Evolutionary conservation across 1,140 invertebrate species (phyloP), one percentile per base, ranked within the genome.

Genomic region (Leucophenga varia): DNA sequence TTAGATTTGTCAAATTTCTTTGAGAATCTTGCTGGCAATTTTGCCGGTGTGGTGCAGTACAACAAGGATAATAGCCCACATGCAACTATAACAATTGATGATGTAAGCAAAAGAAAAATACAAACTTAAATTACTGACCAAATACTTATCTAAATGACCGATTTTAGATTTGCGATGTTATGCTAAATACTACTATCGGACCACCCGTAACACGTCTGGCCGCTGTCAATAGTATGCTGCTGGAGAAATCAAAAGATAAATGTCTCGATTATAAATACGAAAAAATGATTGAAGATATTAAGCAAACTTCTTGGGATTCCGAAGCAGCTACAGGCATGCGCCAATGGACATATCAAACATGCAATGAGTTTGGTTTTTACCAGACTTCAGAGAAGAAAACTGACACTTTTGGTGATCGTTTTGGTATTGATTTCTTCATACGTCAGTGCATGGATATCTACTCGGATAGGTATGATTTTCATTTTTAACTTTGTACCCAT

Each of bases 331-430:
- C 85, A 75, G 86, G 85, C 71, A 84, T 81, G 49, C 82, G 91
- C 1, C 90, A 93, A 65, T 97, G 93, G 93, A 88, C 82, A n/a
- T 97, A 94, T 70, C 93, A 97, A 75, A 95, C 93, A 0, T 97
- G 94, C 72, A 91, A 88, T 13, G 93, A 97, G 74, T 97, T 96
- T 76, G 94, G 93, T 17, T 97, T 93, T 67, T 97, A 88, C 76
- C 93, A 97, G 79, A 91, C 91, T 0, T 93, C 93, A 0, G 84
- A 86, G 10, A 82, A 81, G 3, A 77, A 80, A 19, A 76, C 82
- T 1, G 83, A 87, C 57, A 81, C 90, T 10, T 96, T 96, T 70
- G 88, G 91, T 1, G 77, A 86, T 60, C 76, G 81, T 10, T 92
- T 95, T 52, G 82, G 87, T 1, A 64, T 90, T 1, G 82, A 89